Percentiles rank a stretch among this genome's conserved stretches.
phyloP scores from a whole-genome alignment of 2,888 invertebrate species.

The Cheilosia impressa region DNA sequence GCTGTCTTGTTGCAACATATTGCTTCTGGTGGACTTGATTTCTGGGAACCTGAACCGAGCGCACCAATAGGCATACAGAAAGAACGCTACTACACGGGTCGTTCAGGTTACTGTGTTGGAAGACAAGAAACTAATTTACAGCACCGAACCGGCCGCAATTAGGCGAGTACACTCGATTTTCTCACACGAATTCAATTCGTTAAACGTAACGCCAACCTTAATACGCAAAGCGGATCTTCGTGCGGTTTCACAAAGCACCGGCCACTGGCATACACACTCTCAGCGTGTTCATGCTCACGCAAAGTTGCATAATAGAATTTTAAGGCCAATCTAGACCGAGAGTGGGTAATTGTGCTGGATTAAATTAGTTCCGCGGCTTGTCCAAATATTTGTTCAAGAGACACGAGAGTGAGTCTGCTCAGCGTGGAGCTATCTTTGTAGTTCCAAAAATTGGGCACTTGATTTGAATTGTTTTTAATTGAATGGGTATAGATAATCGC shows the following conservation, averaged over 20 bases:
- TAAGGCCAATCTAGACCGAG: constrained; percentile 44
- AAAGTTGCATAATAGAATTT: constrained; percentile 46
- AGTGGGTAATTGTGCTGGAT: constrained; percentile 37
- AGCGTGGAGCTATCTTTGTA: background rate
- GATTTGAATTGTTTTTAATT: constrained; percentile 34
- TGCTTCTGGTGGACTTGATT: constrained; percentile 37
- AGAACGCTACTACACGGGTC: constrained; percentile 55
- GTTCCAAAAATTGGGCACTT: constrained; percentile 10
- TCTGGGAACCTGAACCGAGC: constrained; percentile 36
- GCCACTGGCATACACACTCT: constrained; percentile 6
- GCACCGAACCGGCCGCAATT: constrained; percentile 32
- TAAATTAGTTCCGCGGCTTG: constrained; percentile 38
- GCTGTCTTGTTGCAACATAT: constrained; percentile 45
- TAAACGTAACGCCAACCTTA: constrained; percentile 36
- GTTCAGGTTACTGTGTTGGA: constrained; percentile 38
- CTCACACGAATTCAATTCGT: constrained; percentile 22
- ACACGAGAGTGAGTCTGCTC: background rate
- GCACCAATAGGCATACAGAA: background rate
- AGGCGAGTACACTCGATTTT: constrained; percentile 25
- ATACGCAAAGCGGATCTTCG: constrained; percentile 57
- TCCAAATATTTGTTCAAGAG: background rate
- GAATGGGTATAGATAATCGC: too few relatives aligned
- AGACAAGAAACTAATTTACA: background rate
- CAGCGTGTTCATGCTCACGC: background rate
- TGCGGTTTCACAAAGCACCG: constrained; percentile 43